These are phyloP conservation scores for Microchrysa polita DNA, from an alignment of 2,888 invertebrate genomes.

Conservation along the genomic window DNA sequence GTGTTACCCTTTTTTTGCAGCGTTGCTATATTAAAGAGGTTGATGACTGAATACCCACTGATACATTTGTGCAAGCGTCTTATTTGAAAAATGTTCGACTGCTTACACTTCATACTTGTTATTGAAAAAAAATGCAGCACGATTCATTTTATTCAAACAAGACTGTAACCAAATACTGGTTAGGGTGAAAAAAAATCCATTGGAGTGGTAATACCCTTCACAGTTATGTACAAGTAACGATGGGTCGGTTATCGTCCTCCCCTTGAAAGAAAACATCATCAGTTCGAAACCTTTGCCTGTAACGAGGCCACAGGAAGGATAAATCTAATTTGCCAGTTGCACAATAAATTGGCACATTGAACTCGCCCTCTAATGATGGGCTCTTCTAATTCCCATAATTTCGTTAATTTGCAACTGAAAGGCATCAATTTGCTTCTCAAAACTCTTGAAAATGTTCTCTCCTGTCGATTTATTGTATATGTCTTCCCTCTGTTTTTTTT, in stretches of 20 bases:
- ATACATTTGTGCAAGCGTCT: too few relatives aligned
- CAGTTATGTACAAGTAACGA: not conserved
- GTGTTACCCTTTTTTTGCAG: too few relatives aligned
- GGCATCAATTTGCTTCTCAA: slow-evolving; percentile 46
- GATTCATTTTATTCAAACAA: not conserved
- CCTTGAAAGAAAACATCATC: not conserved
- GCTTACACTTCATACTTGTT: too few relatives aligned
- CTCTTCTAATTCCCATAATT: slow-evolving; percentile 49
- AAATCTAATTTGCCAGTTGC: slow-evolving; percentile 51
- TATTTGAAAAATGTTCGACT: too few relatives aligned
- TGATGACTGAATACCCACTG: too few relatives aligned
- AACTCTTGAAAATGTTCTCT: slow-evolving; percentile 17
- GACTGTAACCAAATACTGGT: too few relatives aligned
- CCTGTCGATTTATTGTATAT: not conserved
- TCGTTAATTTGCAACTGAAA: slow-evolving; percentile 50
- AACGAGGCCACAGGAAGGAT: slow-evolving; percentile 44
- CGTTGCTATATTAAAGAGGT: too few relatives aligned
- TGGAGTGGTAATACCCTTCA: not conserved
- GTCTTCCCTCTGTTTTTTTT: not conserved
- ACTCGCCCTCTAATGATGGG: slow-evolving; percentile 43
- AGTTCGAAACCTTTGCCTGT: slow-evolving; percentile 1
- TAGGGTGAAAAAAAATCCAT: not conserved
- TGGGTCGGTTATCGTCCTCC: not conserved
- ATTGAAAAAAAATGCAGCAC: too few relatives aligned
- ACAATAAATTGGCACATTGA: slow-evolving; percentile 50